Evolutionary conservation across 2,888 invertebrate species (phyloP).

Genomic region (Dyspetes luteomarginatus): DNA sequence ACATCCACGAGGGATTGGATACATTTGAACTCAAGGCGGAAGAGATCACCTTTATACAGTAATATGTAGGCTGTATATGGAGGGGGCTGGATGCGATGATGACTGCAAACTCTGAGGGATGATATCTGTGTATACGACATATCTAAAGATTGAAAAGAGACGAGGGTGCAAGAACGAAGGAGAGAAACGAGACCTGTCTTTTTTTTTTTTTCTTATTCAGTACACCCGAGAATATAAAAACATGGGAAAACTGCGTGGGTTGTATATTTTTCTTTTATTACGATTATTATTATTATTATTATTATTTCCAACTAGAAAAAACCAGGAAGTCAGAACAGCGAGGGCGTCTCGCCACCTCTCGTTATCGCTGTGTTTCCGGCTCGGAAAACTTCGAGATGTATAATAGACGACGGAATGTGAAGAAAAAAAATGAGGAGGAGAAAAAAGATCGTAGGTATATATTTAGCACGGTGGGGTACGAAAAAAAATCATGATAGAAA

Average conservation of each 20-base stretch:
- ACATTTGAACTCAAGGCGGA: conserved; percentile 7
- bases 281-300: neutral
- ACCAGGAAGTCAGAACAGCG: conserved; percentile 3
- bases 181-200: neutral
- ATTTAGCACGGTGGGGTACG: too few relatives aligned
- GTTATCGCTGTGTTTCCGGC: conserved; percentile 37
- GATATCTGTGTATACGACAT: neutral
- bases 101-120: conserved; percentile 10
- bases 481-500: neutral
- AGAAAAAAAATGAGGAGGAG: neutral
- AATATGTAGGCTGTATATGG: neutral
- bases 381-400: conserved; percentile 14
- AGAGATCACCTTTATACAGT: neutral
- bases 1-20: conserved; percentile 5
- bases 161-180: conserved; percentile 7
- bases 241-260: conserved; percentile 11
- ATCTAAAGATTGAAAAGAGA: neutral
- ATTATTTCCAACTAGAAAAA: neutral
- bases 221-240: neutral
- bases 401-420: neutral
- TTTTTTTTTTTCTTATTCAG: neutral
- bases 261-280: neutral
- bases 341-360: conserved; percentile 7
- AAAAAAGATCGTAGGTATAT: too few relatives aligned
- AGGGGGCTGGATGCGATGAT: neutral